Evolutionary conservation across 2,888 invertebrate genomes (phyloP), one percentile per base, ranked within the genome.

Genomic region (Acanthococcus lagerstroemiae): DNA sequence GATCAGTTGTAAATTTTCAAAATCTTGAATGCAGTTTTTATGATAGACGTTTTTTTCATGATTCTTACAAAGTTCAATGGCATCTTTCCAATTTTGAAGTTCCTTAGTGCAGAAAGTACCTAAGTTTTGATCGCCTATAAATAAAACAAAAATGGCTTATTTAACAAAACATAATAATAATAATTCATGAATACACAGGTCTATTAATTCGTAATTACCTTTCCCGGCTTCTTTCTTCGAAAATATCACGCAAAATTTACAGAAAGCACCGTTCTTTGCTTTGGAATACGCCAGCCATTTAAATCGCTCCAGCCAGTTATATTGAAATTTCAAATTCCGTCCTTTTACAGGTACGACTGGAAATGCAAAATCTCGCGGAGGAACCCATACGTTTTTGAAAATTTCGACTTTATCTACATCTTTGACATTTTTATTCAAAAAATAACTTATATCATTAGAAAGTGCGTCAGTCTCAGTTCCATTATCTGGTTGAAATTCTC

Each of bases 71-170:
- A 25, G 12, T 27, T 52, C 61, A 17, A 26, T 25, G 1, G 50
- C 50, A 50, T 61, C 27, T 50, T 61, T 52, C 48, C 27, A 61
- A 25, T 61, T 48, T 22, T 50, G 26, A 17, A 61, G 30, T 26
- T 45, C 46, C 5, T 50, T 50, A 52, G n/a, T 30, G 26, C 46
- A 25, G 27, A 61, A 27, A 4, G 21, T 26, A 19, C 30, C 19
- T 0, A 61, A 26, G 27, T 50, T n/a, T 52, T 50, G 27, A 50
- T 48, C 17, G n/a, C 24, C n/a, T 37, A 37, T n/a, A n/a, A n/a
- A n/a, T n/a, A n/a, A n/a, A n/a, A n/a, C n/a, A n/a, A n/a, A n/a
- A n/a, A n/a, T n/a, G n/a, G n/a, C n/a, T n/a, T n/a, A n/a, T n/a
- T n/a, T n/a, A n/a, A n/a, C n/a, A n/a, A n/a, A n/a, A n/a, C n/a